Evolutionary conservation across 2,888 invertebrate genomes (phyloP).

Genomic region (Conistra vaccinii): DNA sequence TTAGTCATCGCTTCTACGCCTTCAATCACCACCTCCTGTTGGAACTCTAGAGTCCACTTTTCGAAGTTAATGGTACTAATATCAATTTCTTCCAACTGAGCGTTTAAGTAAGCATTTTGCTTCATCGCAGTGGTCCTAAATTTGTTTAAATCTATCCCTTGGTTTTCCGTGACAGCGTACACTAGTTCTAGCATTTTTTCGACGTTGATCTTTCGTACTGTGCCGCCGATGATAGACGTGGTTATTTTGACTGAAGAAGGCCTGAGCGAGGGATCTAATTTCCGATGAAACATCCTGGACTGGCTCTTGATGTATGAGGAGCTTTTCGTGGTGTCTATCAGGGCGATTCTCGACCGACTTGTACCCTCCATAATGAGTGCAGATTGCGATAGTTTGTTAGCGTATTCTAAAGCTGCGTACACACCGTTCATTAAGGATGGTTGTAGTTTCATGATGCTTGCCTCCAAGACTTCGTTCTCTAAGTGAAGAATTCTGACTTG

Average conservation of each 20-base stretch:
- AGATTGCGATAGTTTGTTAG: not conserved
- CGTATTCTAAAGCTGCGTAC: slow-evolving; percentile 69
- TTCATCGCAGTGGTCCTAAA: slow-evolving; percentile 76
- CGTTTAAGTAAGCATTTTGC: slow-evolving; percentile 81
- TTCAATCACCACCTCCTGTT: slow-evolving; percentile 86
- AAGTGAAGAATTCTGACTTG: slow-evolving; percentile 78
- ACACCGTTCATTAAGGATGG: slow-evolving; percentile 85
- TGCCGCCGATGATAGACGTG: slow-evolving; percentile 77
- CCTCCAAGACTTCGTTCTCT: slow-evolving; percentile 89
- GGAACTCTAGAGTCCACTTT: slow-evolving; percentile 85
- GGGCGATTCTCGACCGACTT: not conserved
- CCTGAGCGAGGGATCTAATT: not conserved
- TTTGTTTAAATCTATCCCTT: slow-evolving; percentile 75
- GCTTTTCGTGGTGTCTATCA: not conserved
- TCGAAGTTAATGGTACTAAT: slow-evolving; percentile 86
- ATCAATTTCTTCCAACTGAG: slow-evolving; percentile 90
- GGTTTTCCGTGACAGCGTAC: slow-evolving; percentile 84
- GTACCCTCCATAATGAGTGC: not conserved
- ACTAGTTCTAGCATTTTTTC: slow-evolving; percentile 88
- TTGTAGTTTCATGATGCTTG: slow-evolving; percentile 83
- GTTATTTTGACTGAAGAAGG: slow-evolving; percentile 73
- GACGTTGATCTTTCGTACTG: slow-evolving; percentile 86
- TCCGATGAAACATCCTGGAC: not conserved
- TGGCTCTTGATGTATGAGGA: not conserved
- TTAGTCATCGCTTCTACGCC: slow-evolving; percentile 91